These are phyloP conservation scores for Anabas testudineus DNA, from an alignment of 2,797 vertebrate species.

Conservation along the genomic window DNA sequence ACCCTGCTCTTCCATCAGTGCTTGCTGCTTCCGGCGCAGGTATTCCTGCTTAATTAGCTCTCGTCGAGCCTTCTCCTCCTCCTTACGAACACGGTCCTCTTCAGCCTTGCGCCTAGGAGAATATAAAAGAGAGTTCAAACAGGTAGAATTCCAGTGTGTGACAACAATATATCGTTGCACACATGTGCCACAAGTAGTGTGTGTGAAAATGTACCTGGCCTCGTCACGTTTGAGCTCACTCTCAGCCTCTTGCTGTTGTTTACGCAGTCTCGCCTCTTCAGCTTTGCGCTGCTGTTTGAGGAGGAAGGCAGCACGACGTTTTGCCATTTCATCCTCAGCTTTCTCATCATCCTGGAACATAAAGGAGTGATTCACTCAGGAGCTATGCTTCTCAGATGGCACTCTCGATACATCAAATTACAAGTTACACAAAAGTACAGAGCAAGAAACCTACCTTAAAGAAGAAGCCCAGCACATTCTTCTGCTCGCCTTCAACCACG, in stretches of 20 bases:
- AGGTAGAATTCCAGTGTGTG: not conserved
- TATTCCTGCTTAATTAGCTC: conserved; percentile 99
- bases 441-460: conserved; percentile 90
- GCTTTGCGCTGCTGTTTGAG: conserved; percentile 97
- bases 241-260: conserved; percentile 92
- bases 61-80: conserved; percentile 94
- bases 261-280: conserved; percentile 91
- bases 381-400: not conserved
- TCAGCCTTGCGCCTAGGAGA: conserved; percentile 93
- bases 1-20: conserved; percentile 94
- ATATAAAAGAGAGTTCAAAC: conserved; percentile 1
- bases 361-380: not conserved
- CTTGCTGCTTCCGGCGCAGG: conserved; percentile 92
- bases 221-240: conserved; percentile 94
- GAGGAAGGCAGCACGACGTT: conserved; percentile 95
- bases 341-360: conserved; percentile 88
- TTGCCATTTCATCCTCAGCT: conserved; percentile 95
- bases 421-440: no score
- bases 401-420: not conserved
- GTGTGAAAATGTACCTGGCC: conserved; percentile 83
- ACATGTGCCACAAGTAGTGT: not conserved
- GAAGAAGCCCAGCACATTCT: conserved; percentile 94
- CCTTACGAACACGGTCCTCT: conserved; percentile 94
- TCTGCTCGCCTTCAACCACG: conserved; percentile 90
- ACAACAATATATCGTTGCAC: not conserved